Conservation (phyloP, 2,113 vertebrate species). For the Kryptolebias marmoratus region DNA sequence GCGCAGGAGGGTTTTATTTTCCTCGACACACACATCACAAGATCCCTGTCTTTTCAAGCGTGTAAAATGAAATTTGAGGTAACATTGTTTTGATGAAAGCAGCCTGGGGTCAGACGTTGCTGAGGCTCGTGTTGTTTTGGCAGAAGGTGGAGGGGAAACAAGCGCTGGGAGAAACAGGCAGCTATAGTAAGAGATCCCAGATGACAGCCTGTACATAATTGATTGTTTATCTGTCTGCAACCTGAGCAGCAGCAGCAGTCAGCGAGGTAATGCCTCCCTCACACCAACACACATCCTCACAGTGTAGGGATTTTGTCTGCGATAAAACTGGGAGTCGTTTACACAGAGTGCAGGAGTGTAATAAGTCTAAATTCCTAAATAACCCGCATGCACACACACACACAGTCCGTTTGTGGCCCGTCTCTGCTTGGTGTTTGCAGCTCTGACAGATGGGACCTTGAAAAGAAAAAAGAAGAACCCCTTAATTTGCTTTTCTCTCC, state of each 20-base stretch:
- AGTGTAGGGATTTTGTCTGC: constrained; percentile 25
- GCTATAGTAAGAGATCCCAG: constrained; percentile 52
- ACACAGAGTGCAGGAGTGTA: constrained; percentile 16
- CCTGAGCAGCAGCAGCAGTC: constrained; percentile 65
- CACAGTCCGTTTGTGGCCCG: constrained; percentile 12
- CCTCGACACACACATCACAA: neutral
- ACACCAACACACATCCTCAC: constrained; percentile 14
- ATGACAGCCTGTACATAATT: constrained; percentile 79
- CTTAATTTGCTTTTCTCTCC: constrained; percentile 40
- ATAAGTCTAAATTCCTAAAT: constrained; percentile 41
- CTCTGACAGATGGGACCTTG: constrained; percentile 71
- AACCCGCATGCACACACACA: constrained; percentile 23
- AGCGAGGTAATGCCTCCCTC: constrained; percentile 38
- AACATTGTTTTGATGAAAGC: constrained; percentile 16
- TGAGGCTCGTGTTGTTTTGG: constrained; percentile 43
- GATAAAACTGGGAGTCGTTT: constrained; percentile 43
- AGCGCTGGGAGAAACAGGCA: constrained; percentile 33
- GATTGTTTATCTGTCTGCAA: constrained; percentile 80
- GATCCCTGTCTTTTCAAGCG: neutral
- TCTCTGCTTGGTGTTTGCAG: constrained; percentile 41
- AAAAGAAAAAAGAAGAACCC: constrained; percentile 7
- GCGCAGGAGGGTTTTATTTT: neutral
- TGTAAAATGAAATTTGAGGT: constrained; percentile 4
- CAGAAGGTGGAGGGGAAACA: constrained; percentile 32
- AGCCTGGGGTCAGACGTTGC: constrained; percentile 32